phyloP scores from a whole-genome alignment of 1,140 invertebrate genomes.

The Heliconius nattereri region DNA sequence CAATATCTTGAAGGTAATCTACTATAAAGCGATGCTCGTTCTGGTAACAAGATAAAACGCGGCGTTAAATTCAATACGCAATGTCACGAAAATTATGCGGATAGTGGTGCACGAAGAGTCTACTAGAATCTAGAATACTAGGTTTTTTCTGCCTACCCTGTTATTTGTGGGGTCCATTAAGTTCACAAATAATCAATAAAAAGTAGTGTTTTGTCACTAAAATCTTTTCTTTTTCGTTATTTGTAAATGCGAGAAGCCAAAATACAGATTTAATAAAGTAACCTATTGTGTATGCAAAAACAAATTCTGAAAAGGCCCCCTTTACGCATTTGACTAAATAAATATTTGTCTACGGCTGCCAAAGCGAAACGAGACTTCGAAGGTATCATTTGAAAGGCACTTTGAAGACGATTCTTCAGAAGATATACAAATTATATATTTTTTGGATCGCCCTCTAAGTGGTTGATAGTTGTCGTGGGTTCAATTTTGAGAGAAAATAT shows the following conservation, averaged over 20 bases:
- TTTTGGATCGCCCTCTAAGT: background rate
- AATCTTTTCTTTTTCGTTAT: background rate
- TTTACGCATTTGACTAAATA: constrained; percentile 10
- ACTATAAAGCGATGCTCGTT: no score
- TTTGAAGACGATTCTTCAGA: constrained; percentile 5
- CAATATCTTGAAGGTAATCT: no score
- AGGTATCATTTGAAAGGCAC: constrained; percentile 3
- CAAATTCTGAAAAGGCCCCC: background rate
- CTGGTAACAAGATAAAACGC: no score
- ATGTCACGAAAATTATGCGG: no score
- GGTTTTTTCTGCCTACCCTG: background rate
- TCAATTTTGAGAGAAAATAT: no score
- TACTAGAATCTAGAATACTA: no score
- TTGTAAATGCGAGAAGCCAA: background rate
- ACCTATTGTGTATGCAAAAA: constrained; percentile 4
- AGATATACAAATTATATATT: background rate
- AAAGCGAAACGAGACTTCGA: background rate
- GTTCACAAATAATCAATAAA: background rate
- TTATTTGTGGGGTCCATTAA: no score
- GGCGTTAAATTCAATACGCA: no score
- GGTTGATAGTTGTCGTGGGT: background rate
- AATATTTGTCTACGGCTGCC: background rate
- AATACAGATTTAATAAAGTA: constrained; percentile 12
- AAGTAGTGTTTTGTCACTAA: background rate
- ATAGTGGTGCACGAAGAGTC: no score